Conservation (phyloP, 1,140 invertebrate species). For the Ctenoplectra terminalis region DNA sequence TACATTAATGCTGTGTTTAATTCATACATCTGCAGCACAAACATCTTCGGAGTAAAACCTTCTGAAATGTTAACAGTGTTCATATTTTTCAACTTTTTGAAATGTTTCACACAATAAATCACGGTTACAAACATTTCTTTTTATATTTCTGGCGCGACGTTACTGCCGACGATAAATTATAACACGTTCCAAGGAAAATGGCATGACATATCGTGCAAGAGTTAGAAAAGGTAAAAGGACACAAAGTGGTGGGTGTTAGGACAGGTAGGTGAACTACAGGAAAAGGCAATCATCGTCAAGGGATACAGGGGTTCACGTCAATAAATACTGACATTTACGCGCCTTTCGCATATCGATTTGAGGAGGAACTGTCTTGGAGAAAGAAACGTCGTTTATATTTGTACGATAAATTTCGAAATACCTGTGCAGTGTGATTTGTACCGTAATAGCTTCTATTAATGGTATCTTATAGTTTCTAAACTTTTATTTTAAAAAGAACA, state of each 20-base stretch:
- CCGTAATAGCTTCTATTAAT: neutral
- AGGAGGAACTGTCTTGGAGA: neutral
- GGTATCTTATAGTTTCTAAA: neutral
- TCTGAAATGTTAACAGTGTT: neutral
- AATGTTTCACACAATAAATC: constrained; percentile 42
- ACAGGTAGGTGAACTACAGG: constrained; percentile 52
- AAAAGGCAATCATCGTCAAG: constrained; percentile 55
- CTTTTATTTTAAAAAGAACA: neutral
- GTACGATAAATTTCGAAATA: constrained; percentile 4
- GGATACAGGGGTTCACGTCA: constrained; percentile 39
- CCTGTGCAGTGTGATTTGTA: neutral
- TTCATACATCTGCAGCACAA: neutral
- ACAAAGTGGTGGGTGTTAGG: constrained; percentile 54
- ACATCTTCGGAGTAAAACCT: neutral
- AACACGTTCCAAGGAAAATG: constrained; percentile 55
- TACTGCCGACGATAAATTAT: constrained; percentile 53
- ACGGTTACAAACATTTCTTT: constrained; percentile 37
- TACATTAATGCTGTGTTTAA: neutral
- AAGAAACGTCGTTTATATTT: neutral
- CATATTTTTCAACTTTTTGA: too few species aligned
- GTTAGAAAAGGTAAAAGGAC: constrained; percentile 54
- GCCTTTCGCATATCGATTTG: constrained; percentile 45
- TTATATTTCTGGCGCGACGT: constrained; percentile 36
- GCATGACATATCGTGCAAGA: constrained; percentile 57
- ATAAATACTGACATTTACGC: constrained; percentile 63